phyloP scores from a whole-genome alignment of 2,797 vertebrate genomes.

The Pitangus sulphuratus region DNA sequence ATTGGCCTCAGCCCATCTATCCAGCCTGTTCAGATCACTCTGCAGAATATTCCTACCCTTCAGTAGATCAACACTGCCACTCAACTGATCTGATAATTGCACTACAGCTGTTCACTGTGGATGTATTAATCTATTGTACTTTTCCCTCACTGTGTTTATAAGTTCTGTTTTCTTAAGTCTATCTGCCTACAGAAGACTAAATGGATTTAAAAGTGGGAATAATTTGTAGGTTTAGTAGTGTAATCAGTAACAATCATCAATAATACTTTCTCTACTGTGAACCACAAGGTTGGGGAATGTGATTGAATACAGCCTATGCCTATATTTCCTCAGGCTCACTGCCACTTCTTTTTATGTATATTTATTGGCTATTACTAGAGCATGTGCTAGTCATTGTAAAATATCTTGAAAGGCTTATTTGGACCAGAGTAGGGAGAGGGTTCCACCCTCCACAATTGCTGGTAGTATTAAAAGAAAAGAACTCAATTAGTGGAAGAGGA shows the following conservation, averaged over 20 bases:
- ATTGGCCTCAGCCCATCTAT: accelerated
- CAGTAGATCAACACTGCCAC: background rate
- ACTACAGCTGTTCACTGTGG: background rate
- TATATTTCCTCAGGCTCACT: background rate
- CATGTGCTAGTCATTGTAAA: background rate
- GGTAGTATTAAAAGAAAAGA: background rate
- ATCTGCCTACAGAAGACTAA: background rate
- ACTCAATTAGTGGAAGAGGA: background rate
- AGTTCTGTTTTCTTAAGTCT: background rate
- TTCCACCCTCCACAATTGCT: background rate
- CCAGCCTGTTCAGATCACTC: background rate
- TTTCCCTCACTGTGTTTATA: accelerated
- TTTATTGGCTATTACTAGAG: background rate
- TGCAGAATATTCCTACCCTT: background rate
- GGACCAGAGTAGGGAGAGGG: background rate
- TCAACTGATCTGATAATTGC: background rate
- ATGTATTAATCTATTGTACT: background rate
- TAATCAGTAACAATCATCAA: background rate
- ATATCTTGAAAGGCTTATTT: background rate
- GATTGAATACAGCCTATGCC: background rate
- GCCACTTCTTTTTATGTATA: background rate
- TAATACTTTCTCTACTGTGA: background rate
- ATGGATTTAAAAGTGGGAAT: background rate
- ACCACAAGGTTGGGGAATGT: background rate
- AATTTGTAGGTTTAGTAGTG: background rate